These are phyloP conservation scores for Blastobasis adustella DNA, from an alignment of 2,888 invertebrate species.

Conservation along the genomic window DNA sequence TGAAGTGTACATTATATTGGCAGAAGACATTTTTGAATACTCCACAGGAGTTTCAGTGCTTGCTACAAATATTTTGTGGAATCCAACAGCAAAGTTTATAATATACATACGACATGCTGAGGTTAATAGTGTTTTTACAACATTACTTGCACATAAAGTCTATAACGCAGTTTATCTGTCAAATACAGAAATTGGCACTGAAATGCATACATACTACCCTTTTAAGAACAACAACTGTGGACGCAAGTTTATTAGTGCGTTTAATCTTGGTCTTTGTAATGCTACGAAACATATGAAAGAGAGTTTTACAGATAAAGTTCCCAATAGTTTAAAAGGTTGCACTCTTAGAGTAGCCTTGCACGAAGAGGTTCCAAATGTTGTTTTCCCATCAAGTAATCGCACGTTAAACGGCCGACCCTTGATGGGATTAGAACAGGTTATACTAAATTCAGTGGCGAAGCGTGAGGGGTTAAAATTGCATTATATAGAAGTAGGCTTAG, in stretches of 20 bases:
- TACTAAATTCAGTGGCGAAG: background rate
- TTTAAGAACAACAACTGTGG: background rate
- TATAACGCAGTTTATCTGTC: background rate
- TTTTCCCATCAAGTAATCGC: background rate
- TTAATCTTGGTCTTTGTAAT: background rate
- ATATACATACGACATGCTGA: background rate
- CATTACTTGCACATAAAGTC: background rate
- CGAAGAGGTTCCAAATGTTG: background rate
- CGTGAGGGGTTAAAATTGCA: background rate
- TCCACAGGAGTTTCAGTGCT: background rate
- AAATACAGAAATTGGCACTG: background rate
- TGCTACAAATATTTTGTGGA: background rate
- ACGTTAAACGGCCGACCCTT: background rate
- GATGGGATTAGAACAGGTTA: background rate
- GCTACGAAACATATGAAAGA: background rate
- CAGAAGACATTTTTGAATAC: background rate
- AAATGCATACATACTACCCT: background rate
- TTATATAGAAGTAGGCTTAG: background rate
- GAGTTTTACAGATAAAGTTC: background rate
- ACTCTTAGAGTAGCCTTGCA: background rate
- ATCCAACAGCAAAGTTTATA: background rate
- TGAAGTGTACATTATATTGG: background rate
- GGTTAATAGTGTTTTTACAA: background rate
- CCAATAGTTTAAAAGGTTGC: background rate
- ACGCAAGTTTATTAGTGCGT: background rate